A percentile compares a stretch with the other conserved stretches of the same genome.
phyloP scores from a whole-genome alignment of 2,888 invertebrate genomes.

The Trilocha varians region DNA sequence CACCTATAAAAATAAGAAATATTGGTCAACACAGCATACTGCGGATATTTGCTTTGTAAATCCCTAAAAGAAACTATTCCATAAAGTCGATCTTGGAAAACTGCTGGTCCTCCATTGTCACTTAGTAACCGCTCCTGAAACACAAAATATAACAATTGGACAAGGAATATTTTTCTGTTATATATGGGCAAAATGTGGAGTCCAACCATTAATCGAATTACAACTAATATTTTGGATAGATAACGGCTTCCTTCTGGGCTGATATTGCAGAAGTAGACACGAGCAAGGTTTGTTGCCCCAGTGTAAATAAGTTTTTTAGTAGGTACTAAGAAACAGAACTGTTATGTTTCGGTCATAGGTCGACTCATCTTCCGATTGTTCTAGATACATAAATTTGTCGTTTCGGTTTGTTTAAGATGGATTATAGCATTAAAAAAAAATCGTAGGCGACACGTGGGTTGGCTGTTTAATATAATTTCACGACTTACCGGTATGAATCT shows the following conservation, averaged over 20 bases:
- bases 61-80: slow-evolving; percentile 43
- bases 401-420: neutral
- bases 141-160: too few species aligned
- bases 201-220: too few species aligned
- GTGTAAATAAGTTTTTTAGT: too few species aligned
- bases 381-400: neutral
- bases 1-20: slow-evolving; percentile 49
- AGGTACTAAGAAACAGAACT: too few species aligned
- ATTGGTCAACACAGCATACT: slow-evolving; percentile 43
- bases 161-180: too few species aligned
- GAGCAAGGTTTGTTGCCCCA: too few species aligned
- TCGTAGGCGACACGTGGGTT: slow-evolving; percentile 1
- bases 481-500: slow-evolving; percentile 33
- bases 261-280: too few species aligned
- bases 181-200: too few species aligned
- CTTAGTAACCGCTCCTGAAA: slow-evolving; percentile 33
- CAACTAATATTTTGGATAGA: too few species aligned
- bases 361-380: neutral
- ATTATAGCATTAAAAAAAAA: neutral
- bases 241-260: too few species aligned
- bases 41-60: slow-evolving; percentile 13
- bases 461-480: neutral
- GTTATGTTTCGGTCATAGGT: neutral
- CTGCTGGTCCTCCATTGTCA: slow-evolving; percentile 49
- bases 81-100: slow-evolving; percentile 25